phyloP scores from a whole-genome alignment of 2,113 vertebrate genomes.

The Zosterops borbonicus region DNA sequence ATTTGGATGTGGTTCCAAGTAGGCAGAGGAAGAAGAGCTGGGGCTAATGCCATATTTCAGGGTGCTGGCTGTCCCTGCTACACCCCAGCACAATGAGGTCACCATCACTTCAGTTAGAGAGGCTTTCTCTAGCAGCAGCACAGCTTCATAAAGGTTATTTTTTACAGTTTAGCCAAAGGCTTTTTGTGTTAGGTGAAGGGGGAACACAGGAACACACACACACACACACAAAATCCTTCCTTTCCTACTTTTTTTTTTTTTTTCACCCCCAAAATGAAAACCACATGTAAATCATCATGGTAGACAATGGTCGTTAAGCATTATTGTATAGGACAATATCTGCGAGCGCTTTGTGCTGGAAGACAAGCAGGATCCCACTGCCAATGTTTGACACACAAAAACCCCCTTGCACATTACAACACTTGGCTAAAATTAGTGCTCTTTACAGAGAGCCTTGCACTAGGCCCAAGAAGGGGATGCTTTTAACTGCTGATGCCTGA shows the following conservation, averaged over 20 bases:
- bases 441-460: background rate
- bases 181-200: slow-evolving; percentile 38
- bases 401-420: background rate
- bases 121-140: slow-evolving; percentile 14
- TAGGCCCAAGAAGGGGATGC: slow-evolving; percentile 27
- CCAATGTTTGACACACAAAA: slow-evolving; percentile 46
- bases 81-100: slow-evolving; percentile 21
- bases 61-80: background rate
- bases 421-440: slow-evolving; percentile 48
- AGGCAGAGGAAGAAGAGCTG: slow-evolving; percentile 6
- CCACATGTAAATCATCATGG: slow-evolving; percentile 40
- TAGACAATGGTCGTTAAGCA: slow-evolving; percentile 20
- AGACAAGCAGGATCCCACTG: slow-evolving; percentile 36
- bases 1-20: slow-evolving; percentile 34
- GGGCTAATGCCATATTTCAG: slow-evolving; percentile 22
- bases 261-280: background rate
- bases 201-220: background rate
- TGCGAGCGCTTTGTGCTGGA: background rate
- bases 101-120: slow-evolving; percentile 23
- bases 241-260: background rate
- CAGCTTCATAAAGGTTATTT: slow-evolving; percentile 26
- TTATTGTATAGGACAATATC: slow-evolving; percentile 48
- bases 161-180: slow-evolving; percentile 24
- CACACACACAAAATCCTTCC: background rate
- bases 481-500: slow-evolving; percentile 1